These are phyloP conservation scores for Mactromeris polynyma DNA, from an alignment of 2,888 invertebrate genomes.

Conservation along the genomic window DNA sequence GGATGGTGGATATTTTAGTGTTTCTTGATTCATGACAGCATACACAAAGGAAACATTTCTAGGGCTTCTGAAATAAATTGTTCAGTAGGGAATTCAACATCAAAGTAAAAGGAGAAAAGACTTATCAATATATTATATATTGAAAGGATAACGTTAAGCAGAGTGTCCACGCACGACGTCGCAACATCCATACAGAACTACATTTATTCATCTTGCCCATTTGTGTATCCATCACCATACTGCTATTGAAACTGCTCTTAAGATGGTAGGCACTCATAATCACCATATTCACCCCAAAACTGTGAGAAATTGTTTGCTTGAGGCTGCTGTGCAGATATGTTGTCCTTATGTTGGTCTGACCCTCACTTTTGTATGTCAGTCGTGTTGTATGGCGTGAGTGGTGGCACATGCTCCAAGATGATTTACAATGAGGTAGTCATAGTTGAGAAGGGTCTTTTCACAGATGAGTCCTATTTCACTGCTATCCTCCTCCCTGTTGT, in stretches of 20 bases:
- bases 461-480: not conserved
- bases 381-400: conserved; percentile 14
- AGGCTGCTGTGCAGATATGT: not conserved
- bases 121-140: not conserved
- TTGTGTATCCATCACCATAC: not conserved
- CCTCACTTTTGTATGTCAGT: conserved; percentile 25
- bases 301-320: no score
- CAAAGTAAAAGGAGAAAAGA: not conserved
- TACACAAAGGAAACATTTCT: not conserved
- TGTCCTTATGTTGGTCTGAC: conserved; percentile 32
- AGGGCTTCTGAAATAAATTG: not conserved
- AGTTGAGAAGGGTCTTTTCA: not conserved
- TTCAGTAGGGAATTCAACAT: not conserved
- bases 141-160: no score
- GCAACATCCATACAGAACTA: no score
- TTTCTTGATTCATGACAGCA: not conserved
- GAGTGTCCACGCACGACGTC: no score
- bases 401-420: conserved; percentile 27
- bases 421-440: conserved; percentile 25
- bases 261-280: no score
- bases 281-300: no score
- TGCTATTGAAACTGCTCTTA: not conserved
- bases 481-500: no score
- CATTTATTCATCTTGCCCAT: no score
- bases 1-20: not conserved